Base-by-base conservation (phyloP, 2,888 invertebrate species). In the Himalopsyche japonica region DNA sequence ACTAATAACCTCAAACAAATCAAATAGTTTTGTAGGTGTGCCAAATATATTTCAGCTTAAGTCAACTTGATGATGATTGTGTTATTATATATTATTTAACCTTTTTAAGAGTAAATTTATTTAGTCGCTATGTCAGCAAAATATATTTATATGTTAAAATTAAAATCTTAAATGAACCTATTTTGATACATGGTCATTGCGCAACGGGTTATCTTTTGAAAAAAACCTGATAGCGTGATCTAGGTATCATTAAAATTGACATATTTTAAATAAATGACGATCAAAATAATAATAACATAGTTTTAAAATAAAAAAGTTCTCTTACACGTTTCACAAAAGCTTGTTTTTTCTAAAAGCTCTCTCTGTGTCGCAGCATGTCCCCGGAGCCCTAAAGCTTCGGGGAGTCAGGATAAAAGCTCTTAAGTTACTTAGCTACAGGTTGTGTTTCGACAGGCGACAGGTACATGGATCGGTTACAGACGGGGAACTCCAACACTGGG, bases 371-470 rank as follows among this genome's bases (percentile, higher is more conserved):
- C 70, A 70, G 70, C 70, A 27, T 70, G 70, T 70, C 70, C 27
- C 70, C 30, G 70, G 15, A 24, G 70, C 30, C 70, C 70, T 30
- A 70, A 70, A 70, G 27, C 70, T 70, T 70, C 70, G 27, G 70
- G 70, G 70, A 70, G 70, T 70, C 70, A 15, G 70, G 27, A 30
- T 27, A 24, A 70, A 70, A 70, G 70, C 70, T 27, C 70, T 70
- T 27, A 27, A 27, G 20, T 70, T 70, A 10, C 27, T 27, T 27
- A 70, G 24, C 83, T 48, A 47, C 76, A 76, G 82, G 82, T 79
- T 79, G 37, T 47, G 57, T 47, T 64, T 76, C 24, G 70, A 81
- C 76, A 81, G 27, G 81, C 49, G 49, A 80, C 80, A 80, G 76
- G 83, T 48, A 83, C 76, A 48, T n/a, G 34, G 20, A 57, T 80